A percentile compares a stretch with the other conserved stretches of the same genome.
Evolutionary conservation across 2,113 vertebrate genomes (phyloP).

Genomic region (Terrapene triunguis): DNA sequence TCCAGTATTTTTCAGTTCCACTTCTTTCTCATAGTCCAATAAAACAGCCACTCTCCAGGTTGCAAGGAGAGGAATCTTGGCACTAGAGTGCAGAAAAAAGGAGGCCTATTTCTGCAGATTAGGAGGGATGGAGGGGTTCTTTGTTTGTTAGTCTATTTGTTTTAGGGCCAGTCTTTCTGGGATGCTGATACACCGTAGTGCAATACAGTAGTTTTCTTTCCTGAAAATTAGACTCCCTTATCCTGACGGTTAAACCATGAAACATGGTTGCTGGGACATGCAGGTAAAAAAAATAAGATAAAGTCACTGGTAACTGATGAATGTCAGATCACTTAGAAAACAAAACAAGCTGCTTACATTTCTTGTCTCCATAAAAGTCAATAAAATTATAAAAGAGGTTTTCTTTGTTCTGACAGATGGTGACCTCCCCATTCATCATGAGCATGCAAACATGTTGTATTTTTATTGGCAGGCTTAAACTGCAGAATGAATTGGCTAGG

Average conservation of each 20-base stretch:
- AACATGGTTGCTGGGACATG: not conserved
- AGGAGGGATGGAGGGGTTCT: not conserved
- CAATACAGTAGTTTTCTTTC: not conserved
- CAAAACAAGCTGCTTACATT: not conserved
- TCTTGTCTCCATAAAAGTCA: not conserved
- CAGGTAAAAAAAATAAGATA: not conserved
- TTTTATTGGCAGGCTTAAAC: not conserved
- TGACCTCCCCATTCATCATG: constrained; percentile 4
- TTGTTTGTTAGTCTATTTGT: not conserved
- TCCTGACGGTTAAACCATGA: not conserved
- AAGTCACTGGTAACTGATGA: not conserved
- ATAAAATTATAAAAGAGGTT: not conserved
- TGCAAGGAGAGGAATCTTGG: not conserved
- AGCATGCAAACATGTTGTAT: not conserved
- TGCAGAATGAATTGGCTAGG: not conserved
- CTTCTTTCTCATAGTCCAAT: not conserved
- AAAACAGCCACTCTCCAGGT: not conserved
- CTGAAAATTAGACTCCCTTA: not conserved
- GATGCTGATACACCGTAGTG: not conserved
- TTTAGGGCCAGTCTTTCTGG: not conserved
- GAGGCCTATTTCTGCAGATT: not conserved
- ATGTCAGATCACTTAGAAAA: not conserved
- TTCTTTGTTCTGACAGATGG: not conserved
- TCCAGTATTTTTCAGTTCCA: not conserved
- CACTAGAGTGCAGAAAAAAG: not conserved